phyloP scores from a whole-genome alignment of 2,888 invertebrate species.

The Dermolepida albohirtum region DNA sequence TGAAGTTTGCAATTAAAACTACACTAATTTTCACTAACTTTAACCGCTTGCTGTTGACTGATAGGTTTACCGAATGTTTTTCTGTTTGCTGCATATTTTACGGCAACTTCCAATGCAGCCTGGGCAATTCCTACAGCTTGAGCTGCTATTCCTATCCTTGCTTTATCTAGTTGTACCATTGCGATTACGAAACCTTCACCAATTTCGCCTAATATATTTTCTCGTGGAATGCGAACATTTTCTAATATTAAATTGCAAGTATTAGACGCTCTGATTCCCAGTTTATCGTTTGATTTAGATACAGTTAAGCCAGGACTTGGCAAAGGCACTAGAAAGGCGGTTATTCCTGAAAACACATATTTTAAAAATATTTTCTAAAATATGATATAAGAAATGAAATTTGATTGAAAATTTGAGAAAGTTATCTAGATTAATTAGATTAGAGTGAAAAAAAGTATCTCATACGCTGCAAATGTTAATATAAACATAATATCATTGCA shows the following conservation, averaged over 20 bases:
- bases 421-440: too few species aligned
- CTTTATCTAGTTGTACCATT: constrained; percentile 78
- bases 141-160: constrained; percentile 79
- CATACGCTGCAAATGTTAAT: too few species aligned
- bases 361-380: neutral
- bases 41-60: constrained; percentile 75
- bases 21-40: constrained; percentile 63
- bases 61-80: constrained; percentile 77
- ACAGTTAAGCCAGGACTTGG: constrained; percentile 72
- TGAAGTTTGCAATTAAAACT: neutral
- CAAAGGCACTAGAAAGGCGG: constrained; percentile 78
- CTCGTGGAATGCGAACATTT: constrained; percentile 72
- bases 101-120: constrained; percentile 79
- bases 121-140: constrained; percentile 83
- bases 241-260: constrained; percentile 77
- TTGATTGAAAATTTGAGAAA: too few species aligned
- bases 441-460: too few species aligned
- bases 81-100: constrained; percentile 75
- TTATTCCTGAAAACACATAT: constrained; percentile 59
- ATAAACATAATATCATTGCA: too few species aligned
- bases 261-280: constrained; percentile 80
- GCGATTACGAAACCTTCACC: constrained; percentile 81
- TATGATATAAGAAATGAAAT: constrained; percentile 1
- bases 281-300: constrained; percentile 77
- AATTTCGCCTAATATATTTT: constrained; percentile 65